Conservation (phyloP, 2,113 vertebrate genomes). For the Leucoraja erinaceus region DNA sequence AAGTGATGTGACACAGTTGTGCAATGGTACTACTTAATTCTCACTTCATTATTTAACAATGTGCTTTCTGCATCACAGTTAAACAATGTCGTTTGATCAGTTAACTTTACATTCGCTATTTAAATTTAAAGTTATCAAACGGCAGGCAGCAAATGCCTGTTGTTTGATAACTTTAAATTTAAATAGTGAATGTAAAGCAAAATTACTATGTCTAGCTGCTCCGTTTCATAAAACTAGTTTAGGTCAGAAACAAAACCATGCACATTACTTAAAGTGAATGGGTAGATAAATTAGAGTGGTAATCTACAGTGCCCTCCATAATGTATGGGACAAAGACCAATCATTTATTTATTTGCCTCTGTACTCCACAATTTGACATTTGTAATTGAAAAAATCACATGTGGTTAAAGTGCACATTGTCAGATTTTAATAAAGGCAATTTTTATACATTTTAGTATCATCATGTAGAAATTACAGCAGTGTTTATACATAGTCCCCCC, state of each 20-base stretch:
- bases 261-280: background rate
- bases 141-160: background rate
- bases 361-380: too few relatives aligned
- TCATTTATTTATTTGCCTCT: too few relatives aligned
- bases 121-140: constrained; percentile 10
- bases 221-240: background rate
- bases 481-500: too few relatives aligned
- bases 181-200: too few relatives aligned
- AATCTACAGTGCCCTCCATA: background rate
- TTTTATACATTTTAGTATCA: too few relatives aligned
- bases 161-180: too few relatives aligned
- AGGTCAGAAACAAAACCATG: background rate
- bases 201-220: too few relatives aligned
- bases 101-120: background rate
- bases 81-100: background rate
- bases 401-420: too few relatives aligned
- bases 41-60: background rate
- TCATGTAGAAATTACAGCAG: too few relatives aligned
- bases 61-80: background rate
- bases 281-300: constrained; percentile 6
- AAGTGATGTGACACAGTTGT: background rate
- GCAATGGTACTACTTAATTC: constrained; percentile 11
- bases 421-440: too few relatives aligned
- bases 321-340: too few relatives aligned
- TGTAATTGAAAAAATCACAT: too few relatives aligned